phyloP scores from a whole-genome alignment of 2,888 invertebrate species.

The Aphodius sticticus region DNA sequence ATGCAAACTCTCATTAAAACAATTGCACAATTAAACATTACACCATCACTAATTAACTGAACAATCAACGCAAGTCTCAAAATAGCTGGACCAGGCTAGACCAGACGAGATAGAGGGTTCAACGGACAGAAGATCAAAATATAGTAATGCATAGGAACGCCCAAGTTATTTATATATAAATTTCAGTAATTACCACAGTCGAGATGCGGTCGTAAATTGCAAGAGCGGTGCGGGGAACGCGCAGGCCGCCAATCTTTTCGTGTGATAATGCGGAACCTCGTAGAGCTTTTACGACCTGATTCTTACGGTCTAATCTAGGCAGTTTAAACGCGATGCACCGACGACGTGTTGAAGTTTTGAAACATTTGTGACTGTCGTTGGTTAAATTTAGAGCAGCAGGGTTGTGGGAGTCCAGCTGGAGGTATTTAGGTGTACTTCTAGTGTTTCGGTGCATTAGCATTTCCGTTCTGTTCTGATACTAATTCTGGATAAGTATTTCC shows the following conservation, averaged over 20 bases:
- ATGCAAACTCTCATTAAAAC: no score
- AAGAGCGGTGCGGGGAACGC: not conserved
- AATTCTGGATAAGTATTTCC: not conserved
- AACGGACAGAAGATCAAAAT: not conserved
- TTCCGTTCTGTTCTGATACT: not conserved
- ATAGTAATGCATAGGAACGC: not conserved
- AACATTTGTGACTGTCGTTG: not conserved
- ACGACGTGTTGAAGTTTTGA: not conserved
- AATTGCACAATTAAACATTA: no score
- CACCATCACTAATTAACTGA: no score
- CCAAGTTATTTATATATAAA: not conserved
- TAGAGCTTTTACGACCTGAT: not conserved
- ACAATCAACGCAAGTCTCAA: not conserved
- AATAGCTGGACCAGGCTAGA: not conserved
- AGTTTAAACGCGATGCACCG: not conserved
- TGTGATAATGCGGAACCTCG: not conserved
- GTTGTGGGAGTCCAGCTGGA: not conserved
- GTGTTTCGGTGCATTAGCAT: not conserved
- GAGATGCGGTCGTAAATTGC: not conserved
- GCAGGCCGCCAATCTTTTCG: not conserved
- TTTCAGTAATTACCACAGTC: not conserved
- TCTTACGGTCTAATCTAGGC: not conserved
- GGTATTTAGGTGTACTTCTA: not conserved
- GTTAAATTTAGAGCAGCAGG: not conserved
- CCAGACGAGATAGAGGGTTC: not conserved